Evolutionary conservation across 2,113 vertebrate genomes (phyloP), one percentile per base, ranked within the genome.

Genomic region (Burhinus oedicnemus): DNA sequence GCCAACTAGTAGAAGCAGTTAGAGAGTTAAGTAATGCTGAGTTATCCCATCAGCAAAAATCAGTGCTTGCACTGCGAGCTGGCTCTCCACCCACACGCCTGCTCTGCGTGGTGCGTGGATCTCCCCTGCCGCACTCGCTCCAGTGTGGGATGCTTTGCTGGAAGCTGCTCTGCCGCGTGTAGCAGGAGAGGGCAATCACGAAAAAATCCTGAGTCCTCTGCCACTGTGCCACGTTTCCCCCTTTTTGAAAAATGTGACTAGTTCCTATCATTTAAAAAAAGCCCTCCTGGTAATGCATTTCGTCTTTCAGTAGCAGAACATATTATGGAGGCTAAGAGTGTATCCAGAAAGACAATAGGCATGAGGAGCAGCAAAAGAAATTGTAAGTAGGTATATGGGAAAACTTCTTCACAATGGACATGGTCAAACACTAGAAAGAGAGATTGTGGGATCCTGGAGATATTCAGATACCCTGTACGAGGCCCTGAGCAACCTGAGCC

Each of bases 141-240:
- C 84, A 75, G 23, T 2, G 32, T 34, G 66, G 44, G 82, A 54
- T 44, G 44, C 19, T 80, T 60, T 77, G 16, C 89, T 89, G 79
- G 54, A 44, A 88, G 40, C 27, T 10, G 15, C 44, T 90, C 27
- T 94, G 80, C 34, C 4, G 8, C 0, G 1, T 4, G 0, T 3
- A 72, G 44, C 62, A 66, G 44, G 52, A 77, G 27, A 74, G 16
- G 23, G 23, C 20, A 74, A 57, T 70, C 54, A 69, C 20, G 78
- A 69, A 77, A 58, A 57, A 27, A 11, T 49, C 51, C 42, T 32
- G 25, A 91, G 19, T 42, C 19, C 8, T 51, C 69, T 84, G 44
- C 25, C n/a, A 30, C 29, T 51, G 25, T 45, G 79, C 47, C 9
- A 27, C 2, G 3, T 62, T 62, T 62, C 29, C 25, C 12, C 22